Conservation (phyloP, 2,888 invertebrate genomes). For the Tanypteryx hageni region DNA sequence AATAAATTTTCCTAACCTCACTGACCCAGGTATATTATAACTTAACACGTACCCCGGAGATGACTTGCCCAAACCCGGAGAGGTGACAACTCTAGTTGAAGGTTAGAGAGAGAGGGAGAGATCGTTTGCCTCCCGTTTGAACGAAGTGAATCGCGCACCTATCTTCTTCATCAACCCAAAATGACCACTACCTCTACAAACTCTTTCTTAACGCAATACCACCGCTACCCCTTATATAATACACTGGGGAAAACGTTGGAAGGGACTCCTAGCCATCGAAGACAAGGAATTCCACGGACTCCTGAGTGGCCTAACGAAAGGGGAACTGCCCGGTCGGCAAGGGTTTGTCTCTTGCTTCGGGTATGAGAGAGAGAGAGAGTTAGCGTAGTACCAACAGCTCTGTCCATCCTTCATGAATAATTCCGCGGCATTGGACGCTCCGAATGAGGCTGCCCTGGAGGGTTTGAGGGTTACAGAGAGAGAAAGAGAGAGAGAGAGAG, state of each 20-base stretch:
- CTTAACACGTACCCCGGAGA: too few relatives aligned
- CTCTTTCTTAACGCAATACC: not conserved
- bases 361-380: not conserved
- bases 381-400: not conserved
- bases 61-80: too few relatives aligned
- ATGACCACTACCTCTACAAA: not conserved
- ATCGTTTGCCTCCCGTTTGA: not conserved
- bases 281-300: not conserved
- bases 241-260: not conserved
- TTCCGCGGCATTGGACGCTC: conserved; percentile 59
- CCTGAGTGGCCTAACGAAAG: not conserved
- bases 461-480: not conserved
- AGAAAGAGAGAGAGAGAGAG: not conserved
- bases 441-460: conserved; percentile 37
- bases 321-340: too few relatives aligned
- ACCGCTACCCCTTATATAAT: not conserved
- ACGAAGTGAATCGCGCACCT: not conserved
- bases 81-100: too few relatives aligned
- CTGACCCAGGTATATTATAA: too few relatives aligned
- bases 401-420: conserved; percentile 63
- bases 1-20: too few relatives aligned
- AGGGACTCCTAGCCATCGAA: not conserved
- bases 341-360: too few relatives aligned
- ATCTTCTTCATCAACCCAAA: not conserved
- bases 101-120: not conserved